These are phyloP conservation scores for Archips xylosteana DNA, from an alignment of 2,888 invertebrate genomes.

Conservation along the genomic window DNA sequence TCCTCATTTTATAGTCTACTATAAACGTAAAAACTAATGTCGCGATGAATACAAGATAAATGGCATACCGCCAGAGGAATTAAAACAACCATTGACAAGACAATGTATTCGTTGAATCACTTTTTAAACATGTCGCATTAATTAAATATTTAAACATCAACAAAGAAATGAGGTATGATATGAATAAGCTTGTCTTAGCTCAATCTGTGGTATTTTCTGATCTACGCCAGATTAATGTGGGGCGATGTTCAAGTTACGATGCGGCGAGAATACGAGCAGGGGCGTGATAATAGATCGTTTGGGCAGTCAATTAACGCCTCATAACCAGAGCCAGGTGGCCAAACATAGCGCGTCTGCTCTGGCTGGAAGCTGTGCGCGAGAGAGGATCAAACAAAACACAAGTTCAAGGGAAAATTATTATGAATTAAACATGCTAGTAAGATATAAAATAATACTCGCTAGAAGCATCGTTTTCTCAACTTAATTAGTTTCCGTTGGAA, in stretches of 20 bases:
- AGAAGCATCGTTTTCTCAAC: no score
- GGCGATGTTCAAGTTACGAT: constrained; percentile 20
- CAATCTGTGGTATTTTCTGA: not conserved
- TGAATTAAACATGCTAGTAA: not conserved
- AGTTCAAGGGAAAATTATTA: constrained; percentile 18
- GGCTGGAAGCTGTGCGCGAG: constrained; percentile 27
- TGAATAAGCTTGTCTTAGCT: not conserved
- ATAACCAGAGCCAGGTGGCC: constrained; percentile 46
- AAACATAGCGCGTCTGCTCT: constrained; percentile 43
- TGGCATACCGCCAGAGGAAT: constrained; percentile 16
- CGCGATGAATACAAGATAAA: not conserved
- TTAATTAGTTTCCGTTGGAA: constrained; percentile 21
- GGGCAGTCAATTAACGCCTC: constrained; percentile 43
- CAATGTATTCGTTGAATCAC: not conserved
- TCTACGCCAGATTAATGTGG: not conserved
- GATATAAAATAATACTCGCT: not conserved
- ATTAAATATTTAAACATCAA: constrained; percentile 1
- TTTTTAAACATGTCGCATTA: not conserved
- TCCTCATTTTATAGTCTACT: constrained; percentile 14
- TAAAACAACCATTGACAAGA: constrained; percentile 18
- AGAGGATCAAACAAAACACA: constrained; percentile 29
- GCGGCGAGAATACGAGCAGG: constrained; percentile 24
- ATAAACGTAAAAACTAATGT: constrained; percentile 11
- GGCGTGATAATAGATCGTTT: constrained; percentile 42
- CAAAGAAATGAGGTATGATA: not conserved